Base-by-base conservation (phyloP, 2,888 invertebrate genomes). In the Keiferia lycopersicella region DNA sequence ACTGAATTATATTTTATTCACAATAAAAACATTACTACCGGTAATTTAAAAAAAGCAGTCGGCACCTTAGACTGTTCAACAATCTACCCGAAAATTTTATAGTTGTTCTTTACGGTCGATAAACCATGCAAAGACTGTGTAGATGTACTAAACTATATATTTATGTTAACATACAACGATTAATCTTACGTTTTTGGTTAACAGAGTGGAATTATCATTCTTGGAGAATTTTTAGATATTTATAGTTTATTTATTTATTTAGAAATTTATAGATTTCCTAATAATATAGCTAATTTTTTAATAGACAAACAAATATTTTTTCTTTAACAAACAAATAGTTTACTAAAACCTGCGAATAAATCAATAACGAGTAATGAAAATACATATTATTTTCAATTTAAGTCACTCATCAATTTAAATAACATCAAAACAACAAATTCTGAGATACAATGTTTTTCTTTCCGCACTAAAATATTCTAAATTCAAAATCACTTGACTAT, bases 181-280 rank as follows among this genome's bases (percentile, higher is more conserved):
- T 77, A 75, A 79, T 79, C 80, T 78, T 70, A 69, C n/a, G n/a
- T n/a, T n/a, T n/a, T n/a, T 14, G 7, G 41, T 16, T 39, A 58
- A 18, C 18, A 34, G 58, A n/a, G n/a, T 30, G n/a, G 30, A 6
- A 26, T 56, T 56, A 26, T 53, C n/a, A 16, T 16, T 2, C 14
- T 53, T 26, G 6, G 3, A 26, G 6, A 26, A 14, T 53, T 20
- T 22, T 56, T 26, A 26, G 30, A 14, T 14, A 56, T 12, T 14
- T 14, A 6, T 18, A 20, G 7, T 20, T n/a, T n/a, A n/a, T n/a
- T n/a, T n/a, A n/a, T n/a, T n/a, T n/a, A n/a, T n/a, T n/a, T n/a
- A n/a, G n/a, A n/a, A n/a, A n/a, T n/a, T n/a, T n/a, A n/a, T n/a
- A n/a, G n/a, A n/a, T n/a, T n/a, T n/a, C n/a, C n/a, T n/a, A n/a